Conservation (phyloP, 2,113 vertebrate species). For the Phycodurus eques region DNA sequence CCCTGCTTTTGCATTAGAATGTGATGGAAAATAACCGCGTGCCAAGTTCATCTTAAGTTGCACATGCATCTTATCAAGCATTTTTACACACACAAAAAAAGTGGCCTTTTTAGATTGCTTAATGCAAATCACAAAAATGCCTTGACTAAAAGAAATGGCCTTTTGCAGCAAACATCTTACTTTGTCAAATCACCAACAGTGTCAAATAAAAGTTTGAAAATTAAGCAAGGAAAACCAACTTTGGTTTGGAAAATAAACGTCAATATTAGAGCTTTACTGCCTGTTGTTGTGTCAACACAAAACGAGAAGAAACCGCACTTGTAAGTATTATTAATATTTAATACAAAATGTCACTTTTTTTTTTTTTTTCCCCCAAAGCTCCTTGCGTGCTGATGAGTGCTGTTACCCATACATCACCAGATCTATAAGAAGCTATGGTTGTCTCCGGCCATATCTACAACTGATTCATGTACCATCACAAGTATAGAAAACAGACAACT, state of each 20-base stretch:
- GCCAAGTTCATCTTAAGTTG: constrained; percentile 33
- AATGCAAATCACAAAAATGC: constrained; percentile 58
- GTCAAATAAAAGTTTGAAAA: constrained; percentile 24
- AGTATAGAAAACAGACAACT: background rate
- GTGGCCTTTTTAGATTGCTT: constrained; percentile 38
- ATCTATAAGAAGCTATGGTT: constrained; percentile 11
- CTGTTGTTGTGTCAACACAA: constrained; percentile 19
- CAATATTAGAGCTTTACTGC: constrained; percentile 14
- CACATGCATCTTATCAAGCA: background rate
- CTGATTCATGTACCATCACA: background rate
- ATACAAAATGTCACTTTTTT: constrained; percentile 30
- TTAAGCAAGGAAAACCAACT: constrained; percentile 8
- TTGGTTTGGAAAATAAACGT: constrained; percentile 13
- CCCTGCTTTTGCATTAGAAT: background rate
- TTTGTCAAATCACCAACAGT: constrained; percentile 22
- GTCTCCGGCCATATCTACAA: constrained; percentile 19
- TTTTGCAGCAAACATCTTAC: constrained; percentile 24
- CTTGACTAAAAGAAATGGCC: constrained; percentile 39
- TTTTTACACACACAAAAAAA: constrained; percentile 24
- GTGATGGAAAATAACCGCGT: constrained; percentile 13
- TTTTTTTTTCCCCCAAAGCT: constrained; percentile 11
- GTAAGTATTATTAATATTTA: constrained; percentile 29
- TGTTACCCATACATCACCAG: background rate
- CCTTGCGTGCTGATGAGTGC: background rate
- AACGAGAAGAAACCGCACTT: background rate